A percentile compares a stretch with the other conserved stretches of the same genome.
Conservation (phyloP, 2,888 invertebrate genomes). For the Megastigmus dorsalis region DNA sequence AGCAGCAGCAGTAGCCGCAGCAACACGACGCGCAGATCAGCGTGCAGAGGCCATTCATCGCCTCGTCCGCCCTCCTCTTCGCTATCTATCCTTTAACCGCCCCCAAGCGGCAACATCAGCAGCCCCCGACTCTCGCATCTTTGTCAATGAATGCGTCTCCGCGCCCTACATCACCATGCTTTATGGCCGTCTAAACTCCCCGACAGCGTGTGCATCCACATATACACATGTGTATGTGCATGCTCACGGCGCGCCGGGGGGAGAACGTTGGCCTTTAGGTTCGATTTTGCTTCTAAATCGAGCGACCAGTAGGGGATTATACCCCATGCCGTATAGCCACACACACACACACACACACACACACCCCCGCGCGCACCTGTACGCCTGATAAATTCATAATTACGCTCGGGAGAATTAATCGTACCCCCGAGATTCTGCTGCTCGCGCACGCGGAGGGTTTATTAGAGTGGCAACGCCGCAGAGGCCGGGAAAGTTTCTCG, state of each 20-base stretch:
- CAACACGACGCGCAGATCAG: not conserved
- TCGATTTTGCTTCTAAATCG: constrained; percentile 15
- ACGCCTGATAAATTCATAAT: constrained; percentile 43
- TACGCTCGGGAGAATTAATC: constrained; percentile 30
- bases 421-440: not conserved
- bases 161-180: constrained; percentile 67
- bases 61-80: not conserved
- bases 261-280: not conserved
- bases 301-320: too few species aligned
- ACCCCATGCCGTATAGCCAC: not conserved
- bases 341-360: not conserved
- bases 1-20: not conserved
- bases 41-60: not conserved
- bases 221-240: too few species aligned
- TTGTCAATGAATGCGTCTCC: constrained; percentile 68
- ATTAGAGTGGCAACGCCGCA: too few species aligned
- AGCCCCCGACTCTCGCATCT: constrained; percentile 64
- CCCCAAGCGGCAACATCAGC: not conserved
- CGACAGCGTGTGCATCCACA: constrained; percentile 9
- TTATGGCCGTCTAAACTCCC: constrained; percentile 69
- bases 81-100: too few species aligned
- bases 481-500: not conserved
- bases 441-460: not conserved
- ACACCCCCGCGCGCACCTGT: not conserved
- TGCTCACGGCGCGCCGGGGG: too few species aligned